Percentiles rank a stretch among this genome's conserved stretches.
Conservation (phyloP, 2,888 invertebrate genomes). For the Folsomia candida region DNA sequence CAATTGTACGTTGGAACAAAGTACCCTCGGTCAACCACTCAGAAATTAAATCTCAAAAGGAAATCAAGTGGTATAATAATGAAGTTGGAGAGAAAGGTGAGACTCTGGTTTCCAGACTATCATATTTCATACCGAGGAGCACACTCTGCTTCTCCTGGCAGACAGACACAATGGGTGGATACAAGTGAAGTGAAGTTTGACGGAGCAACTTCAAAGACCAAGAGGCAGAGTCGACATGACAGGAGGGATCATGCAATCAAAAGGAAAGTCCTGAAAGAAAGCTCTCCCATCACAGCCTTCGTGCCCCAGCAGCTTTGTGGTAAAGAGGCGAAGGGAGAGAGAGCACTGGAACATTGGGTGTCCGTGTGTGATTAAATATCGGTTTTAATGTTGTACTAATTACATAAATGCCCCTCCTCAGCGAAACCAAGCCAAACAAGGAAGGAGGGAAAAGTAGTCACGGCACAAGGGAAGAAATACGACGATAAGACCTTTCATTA, state of each 20-base stretch:
- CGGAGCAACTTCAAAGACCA: neutral
- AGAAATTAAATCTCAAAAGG: neutral
- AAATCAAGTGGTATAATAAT: too few relatives aligned
- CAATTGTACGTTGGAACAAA: too few relatives aligned
- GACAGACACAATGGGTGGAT: too few relatives aligned
- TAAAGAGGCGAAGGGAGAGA: conserved; percentile 15
- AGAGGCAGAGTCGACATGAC: conserved; percentile 1
- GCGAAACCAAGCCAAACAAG: neutral
- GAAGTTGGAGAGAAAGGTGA: too few relatives aligned
- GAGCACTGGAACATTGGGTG: conserved; percentile 8
- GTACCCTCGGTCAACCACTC: neutral
- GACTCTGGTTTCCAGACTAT: too few relatives aligned
- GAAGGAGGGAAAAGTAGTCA: too few relatives aligned
- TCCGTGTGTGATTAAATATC: conserved; percentile 34
- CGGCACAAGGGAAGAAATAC: too few relatives aligned
- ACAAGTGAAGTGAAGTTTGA: neutral
- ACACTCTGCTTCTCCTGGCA: too few relatives aligned
- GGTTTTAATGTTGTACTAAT: conserved; percentile 47
- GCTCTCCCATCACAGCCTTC: neutral
- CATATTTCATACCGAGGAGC: too few relatives aligned
- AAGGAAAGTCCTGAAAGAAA: neutral
- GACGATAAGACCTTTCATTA: conserved; percentile 44
- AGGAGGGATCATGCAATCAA: conserved; percentile 13
- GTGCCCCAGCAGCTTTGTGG: too few relatives aligned
- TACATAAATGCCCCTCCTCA: conserved; percentile 26